Evolutionary conservation across 1,140 invertebrate species (phyloP).

Genomic region (Drosophila serrata): DNA sequence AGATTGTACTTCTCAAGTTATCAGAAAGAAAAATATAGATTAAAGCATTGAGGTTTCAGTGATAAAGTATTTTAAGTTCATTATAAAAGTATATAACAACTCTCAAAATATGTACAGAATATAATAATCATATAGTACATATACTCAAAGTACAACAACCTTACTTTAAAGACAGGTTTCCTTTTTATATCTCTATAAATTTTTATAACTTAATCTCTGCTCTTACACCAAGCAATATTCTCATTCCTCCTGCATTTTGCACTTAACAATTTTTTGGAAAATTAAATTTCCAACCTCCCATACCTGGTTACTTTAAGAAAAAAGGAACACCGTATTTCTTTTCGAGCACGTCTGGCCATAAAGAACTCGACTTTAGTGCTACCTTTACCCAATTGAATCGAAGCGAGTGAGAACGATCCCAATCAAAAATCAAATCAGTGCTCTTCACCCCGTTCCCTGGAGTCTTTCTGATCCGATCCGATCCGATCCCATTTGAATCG

Average conservation of each 20-base stretch:
- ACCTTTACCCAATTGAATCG: conserved; percentile 46
- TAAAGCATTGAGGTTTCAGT: neutral
- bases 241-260: neutral
- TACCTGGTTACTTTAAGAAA: conserved; percentile 4
- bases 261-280: conserved; percentile 18
- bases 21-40: neutral
- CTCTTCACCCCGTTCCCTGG: conserved; percentile 26
- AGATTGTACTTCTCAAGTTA: neutral
- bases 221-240: neutral
- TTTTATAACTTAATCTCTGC: neutral
- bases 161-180: neutral
- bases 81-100: neutral
- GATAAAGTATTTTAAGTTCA: neutral
- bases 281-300: conserved; percentile 4
- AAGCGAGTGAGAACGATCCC: conserved; percentile 45
- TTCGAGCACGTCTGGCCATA: conserved; percentile 54
- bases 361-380: conserved; percentile 73
- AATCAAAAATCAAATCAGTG: conserved; percentile 70
- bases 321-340: conserved; percentile 22
- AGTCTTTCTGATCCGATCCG: neutral
- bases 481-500: conserved; percentile 26
- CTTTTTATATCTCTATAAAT: neutral
- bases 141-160: neutral
- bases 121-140: neutral
- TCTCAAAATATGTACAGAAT: neutral